phyloP scores from a whole-genome alignment of 2,797 vertebrate species.

The Tauraco hartlaubi region DNA sequence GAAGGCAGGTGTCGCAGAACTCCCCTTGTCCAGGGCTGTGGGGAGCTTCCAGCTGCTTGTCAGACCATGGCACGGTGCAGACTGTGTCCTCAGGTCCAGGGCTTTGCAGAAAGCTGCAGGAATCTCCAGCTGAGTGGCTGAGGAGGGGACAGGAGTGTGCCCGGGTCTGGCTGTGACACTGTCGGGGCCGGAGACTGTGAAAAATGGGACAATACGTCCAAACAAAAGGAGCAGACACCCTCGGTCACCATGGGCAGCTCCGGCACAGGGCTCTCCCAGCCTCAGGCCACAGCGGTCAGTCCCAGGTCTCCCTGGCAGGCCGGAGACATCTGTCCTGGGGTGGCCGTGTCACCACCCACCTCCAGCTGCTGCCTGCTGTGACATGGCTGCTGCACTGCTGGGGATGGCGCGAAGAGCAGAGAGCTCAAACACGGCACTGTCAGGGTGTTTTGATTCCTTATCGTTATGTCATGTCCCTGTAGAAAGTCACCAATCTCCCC shows the following conservation, averaged over 20 bases:
- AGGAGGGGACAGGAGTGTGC: background rate
- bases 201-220: background rate
- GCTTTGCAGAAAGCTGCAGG: background rate
- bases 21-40: background rate
- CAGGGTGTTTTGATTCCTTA: background rate
- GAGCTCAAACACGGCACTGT: background rate
- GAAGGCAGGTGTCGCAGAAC: background rate
- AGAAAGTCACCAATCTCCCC: background rate
- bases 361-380: background rate
- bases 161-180: background rate
- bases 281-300: background rate
- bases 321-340: rapidly evolving
- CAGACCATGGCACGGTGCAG: too few relatives aligned
- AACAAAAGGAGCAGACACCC: background rate
- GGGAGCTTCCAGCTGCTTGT: background rate
- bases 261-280: background rate
- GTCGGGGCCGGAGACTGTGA: background rate
- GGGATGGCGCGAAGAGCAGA: background rate
- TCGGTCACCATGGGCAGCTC: background rate
- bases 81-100: background rate
- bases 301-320: background rate
- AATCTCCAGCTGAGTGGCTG: background rate
- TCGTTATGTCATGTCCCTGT: background rate
- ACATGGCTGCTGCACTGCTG: background rate
- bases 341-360: background rate